Base-by-base conservation (phyloP, 2,888 invertebrate species). In the Acronicta leporina region DNA sequence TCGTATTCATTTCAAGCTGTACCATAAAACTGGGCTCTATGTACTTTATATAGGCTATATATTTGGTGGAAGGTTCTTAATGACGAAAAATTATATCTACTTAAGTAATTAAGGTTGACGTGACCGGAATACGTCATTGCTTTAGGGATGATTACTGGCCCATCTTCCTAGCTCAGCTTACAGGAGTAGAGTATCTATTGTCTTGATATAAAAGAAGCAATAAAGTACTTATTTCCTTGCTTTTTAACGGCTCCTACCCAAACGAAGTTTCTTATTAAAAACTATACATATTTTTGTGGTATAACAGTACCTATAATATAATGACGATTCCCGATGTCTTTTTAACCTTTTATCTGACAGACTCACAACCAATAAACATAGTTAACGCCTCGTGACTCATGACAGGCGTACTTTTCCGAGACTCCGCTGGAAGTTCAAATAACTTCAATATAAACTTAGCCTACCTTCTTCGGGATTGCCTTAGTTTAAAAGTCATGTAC, bases 61-160 rank as follows among this genome's bases (percentile, higher is more conserved):
- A 43, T 25, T 43, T 43, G 43, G 2, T 43, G 43, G 20, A 20
- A 43, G 43, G 13, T 13, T 43, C 13, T 20, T 43, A 20, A 43
- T 43, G 20, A 43, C 11, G n/a, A 43, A 43, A 43, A 25, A 43
- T 43, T 33, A 33, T 33, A n/a, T n/a, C n/a, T n/a, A 33, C 33
- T 11, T 11, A 43, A 20, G n/a, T 43, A 13, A 43, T 43, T 43
- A 43, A 13, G 43, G 43, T n/a, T 25, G 25, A 43, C 43, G 43
- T 43, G 43, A 43, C 20, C 13, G 7, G 43, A 43, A 20, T 20
- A 43, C 25, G 25, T 20, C 43, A 20, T 25, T 43, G 43, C 13
- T 20, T 16, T 13, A 43, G n/a, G 7, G 8, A 43, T 43, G 25
- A 25, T 20, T 20, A 25, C 3, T 7, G 33, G 11, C 33, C 11